phyloP scores from a whole-genome alignment of 2,888 invertebrate species.

The Micoletzkya japonica region DNA sequence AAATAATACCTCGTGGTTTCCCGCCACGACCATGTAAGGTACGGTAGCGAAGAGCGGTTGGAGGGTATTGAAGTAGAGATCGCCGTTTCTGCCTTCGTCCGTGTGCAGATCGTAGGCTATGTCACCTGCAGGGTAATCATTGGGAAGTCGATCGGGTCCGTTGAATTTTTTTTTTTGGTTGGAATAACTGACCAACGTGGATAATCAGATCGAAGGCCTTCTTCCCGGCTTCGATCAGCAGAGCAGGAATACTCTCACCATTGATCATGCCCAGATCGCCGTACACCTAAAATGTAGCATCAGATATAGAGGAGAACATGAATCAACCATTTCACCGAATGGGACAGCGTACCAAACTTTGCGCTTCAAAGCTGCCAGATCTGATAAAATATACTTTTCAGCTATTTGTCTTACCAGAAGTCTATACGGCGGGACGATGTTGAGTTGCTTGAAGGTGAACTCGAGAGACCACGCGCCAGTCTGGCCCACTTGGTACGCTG shows the following conservation, averaged over 20 bases:
- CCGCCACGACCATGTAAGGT: constrained; percentile 83
- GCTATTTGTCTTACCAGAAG: constrained; percentile 57
- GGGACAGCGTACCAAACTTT: no score
- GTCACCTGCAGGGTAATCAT: constrained; percentile 73
- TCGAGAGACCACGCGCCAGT: constrained; percentile 64
- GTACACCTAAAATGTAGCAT: constrained; percentile 73
- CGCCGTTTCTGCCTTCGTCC: constrained; percentile 80
- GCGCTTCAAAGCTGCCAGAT: no score
- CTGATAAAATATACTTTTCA: no score
- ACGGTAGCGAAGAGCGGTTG: constrained; percentile 84
- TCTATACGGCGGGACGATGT: constrained; percentile 8
- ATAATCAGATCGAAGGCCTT: constrained; percentile 66
- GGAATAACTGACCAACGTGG: constrained; percentile 54
- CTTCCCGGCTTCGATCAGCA: constrained; percentile 81
- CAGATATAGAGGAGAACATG: not conserved
- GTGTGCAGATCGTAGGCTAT: constrained; percentile 89
- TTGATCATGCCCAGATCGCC: constrained; percentile 93
- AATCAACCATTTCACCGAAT: not conserved
- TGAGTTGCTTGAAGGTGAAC: constrained; percentile 76
- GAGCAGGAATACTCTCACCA: constrained; percentile 80
- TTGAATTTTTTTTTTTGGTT: not conserved
- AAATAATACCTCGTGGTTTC: constrained; percentile 65
- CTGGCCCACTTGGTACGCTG: constrained; percentile 69
- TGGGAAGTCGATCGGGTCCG: no score
- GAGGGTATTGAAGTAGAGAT: constrained; percentile 89